Evolutionary conservation across 2,797 vertebrate species (phyloP), one percentile per base, ranked within the genome.

Genomic region (Gymnoscopelus microlampas): DNA sequence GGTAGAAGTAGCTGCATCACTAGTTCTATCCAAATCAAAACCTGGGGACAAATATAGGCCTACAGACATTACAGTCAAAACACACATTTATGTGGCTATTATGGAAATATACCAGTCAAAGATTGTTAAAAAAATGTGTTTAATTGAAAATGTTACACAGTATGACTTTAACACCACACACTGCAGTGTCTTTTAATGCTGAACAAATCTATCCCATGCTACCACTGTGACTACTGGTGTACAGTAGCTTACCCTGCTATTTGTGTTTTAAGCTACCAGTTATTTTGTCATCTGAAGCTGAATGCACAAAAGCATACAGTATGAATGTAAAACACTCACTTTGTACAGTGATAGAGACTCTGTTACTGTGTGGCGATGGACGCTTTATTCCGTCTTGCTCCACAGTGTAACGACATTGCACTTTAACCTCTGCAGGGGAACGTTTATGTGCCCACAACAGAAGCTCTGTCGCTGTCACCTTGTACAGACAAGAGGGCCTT

Each of bases 381-480:
- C 0, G 1, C 1, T 53, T 0, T 1, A 5, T 0, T 0, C 5
- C 35, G 3, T 3, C 5, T 3, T 0, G 0, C 4, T 9, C 26
- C 5, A 13, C 53, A 1, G 0, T 47, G 49, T 79, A 83, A 23
- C 0, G 54, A 24, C 86, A 88, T 8, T 0, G 4, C 1, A 87
- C 29, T 59, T 70, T 0, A 39, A 85, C 48, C 5, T 61, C 39
- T 68, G 51, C n/a, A 53, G 76, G 67, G 47, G 71, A 47, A 0
- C 4, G 67, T 8, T 39, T 66, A 0, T 10, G 0, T 26, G 29
- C 1, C 15, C 12, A 11, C 0, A 0, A 1, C 57, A 85, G 15
- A 55, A 86, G 32, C 23, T 79, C 67, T 71, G 61, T 8, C 49
- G 80, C 85, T 54, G 69, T 74, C 39, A 85, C n/a, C 3, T 9